Evolutionary conservation across 2,797 vertebrate species (phyloP).

Genomic region (Strix occidentalis): DNA sequence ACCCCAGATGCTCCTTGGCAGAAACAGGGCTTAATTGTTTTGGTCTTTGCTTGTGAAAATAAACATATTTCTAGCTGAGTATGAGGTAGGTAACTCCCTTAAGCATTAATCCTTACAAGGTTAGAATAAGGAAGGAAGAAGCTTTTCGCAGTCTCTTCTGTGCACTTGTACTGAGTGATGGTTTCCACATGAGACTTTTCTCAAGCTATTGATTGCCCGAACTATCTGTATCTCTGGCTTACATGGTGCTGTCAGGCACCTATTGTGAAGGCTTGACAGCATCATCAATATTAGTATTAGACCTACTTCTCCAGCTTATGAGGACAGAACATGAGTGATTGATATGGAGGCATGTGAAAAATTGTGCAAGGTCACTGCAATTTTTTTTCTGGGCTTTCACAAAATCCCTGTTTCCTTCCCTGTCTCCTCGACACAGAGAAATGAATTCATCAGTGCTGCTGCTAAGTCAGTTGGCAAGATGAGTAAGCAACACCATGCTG

Average conservation of each 20-base stretch:
- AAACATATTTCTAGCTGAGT: background rate
- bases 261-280: slow-evolving; percentile 41
- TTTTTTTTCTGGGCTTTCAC: background rate
- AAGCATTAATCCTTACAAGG: background rate
- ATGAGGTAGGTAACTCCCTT: background rate
- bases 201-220: background rate
- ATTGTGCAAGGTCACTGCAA: background rate
- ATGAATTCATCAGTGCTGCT: background rate
- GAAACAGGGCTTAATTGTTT: background rate
- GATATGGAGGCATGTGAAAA: background rate
- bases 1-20: background rate
- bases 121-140: background rate
- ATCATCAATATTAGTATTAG: slow-evolving; percentile 34
- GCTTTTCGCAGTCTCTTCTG: background rate
- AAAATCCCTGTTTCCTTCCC: background rate
- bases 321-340: background rate
- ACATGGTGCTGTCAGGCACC: background rate
- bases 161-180: background rate
- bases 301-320: background rate
- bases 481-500: background rate
- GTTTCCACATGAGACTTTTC: background rate
- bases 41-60: background rate
- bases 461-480: background rate
- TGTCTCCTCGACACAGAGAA: background rate
- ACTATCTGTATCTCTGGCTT: background rate